Conservation (phyloP, 2,888 invertebrate genomes). For the Phytoseiulus persimilis region DNA sequence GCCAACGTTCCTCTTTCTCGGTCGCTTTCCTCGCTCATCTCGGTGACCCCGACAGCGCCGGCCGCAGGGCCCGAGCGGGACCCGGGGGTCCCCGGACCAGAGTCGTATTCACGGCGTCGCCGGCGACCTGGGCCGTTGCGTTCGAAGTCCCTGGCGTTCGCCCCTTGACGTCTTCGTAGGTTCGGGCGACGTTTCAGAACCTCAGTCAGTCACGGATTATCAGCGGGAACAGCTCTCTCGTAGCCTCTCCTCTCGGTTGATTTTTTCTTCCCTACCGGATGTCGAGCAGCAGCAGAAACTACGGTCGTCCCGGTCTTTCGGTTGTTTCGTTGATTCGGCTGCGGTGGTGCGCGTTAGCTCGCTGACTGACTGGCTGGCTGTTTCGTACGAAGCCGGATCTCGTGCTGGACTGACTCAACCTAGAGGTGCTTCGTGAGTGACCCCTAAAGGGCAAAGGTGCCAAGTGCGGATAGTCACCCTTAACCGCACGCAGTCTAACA, state of each 20-base stretch:
- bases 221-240: not conserved
- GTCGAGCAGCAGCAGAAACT: not conserved
- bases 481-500: not conserved
- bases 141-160: not conserved
- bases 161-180: not conserved
- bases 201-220: conserved; percentile 5
- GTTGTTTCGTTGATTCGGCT: not conserved
- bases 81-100: too few relatives aligned
- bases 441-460: not conserved
- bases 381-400: conserved; percentile 5
- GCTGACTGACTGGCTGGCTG: not conserved
- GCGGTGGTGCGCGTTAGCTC: not conserved
- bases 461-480: not conserved
- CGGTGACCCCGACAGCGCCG: too few relatives aligned
- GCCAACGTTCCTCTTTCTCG: not conserved
- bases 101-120: too few relatives aligned
- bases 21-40: not conserved
- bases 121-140: too few relatives aligned
- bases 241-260: not conserved
- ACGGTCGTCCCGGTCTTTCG: not conserved
- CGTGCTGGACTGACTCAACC: not conserved
- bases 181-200: not conserved
- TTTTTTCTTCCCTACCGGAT: not conserved
- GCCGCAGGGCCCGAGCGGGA: too few relatives aligned
- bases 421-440: conserved; percentile 5